These are phyloP conservation scores for Macaria notata DNA, from an alignment of 2,888 invertebrate genomes.

Conservation along the genomic window DNA sequence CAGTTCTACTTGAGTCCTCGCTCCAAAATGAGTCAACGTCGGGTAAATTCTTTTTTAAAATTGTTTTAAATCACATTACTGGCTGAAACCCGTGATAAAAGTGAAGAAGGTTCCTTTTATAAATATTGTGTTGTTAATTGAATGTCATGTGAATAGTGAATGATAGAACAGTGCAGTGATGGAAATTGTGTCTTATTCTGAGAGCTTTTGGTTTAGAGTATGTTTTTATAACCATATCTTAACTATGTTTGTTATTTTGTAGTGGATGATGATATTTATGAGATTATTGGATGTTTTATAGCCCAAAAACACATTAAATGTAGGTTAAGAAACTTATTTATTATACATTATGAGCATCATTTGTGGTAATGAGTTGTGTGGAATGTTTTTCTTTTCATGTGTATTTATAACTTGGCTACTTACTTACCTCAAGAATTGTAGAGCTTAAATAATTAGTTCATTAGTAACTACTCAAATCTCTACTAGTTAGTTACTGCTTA, in stretches of 20 bases:
- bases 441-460: too few relatives aligned
- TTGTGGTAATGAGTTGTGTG: too few relatives aligned
- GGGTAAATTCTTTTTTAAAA: slow-evolving; percentile 59
- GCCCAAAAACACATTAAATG: too few relatives aligned
- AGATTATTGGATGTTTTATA: too few relatives aligned
- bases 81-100: slow-evolving; percentile 22
- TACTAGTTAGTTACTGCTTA: too few relatives aligned
- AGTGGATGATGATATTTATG: slow-evolving; percentile 76
- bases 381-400: too few relatives aligned
- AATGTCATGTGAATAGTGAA: slow-evolving; percentile 24
- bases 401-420: too few relatives aligned
- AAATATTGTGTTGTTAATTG: slow-evolving; percentile 9
- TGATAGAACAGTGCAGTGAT: slow-evolving; percentile 16
- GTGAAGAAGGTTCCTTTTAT: slow-evolving; percentile 20
- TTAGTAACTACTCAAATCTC: too few relatives aligned
- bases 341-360: too few relatives aligned
- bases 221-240: background rate
- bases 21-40: slow-evolving; percentile 69
- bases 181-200: slow-evolving; percentile 18
- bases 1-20: slow-evolving; percentile 65
- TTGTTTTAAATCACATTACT: slow-evolving; percentile 18
- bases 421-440: too few relatives aligned
- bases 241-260: slow-evolving; percentile 26
- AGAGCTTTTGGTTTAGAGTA: slow-evolving; percentile 18
- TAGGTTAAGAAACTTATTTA: too few relatives aligned